These are phyloP conservation scores for Panagrolaimus sp. DNA, from an alignment of 1,140 invertebrate species.

Conservation along the genomic window DNA sequence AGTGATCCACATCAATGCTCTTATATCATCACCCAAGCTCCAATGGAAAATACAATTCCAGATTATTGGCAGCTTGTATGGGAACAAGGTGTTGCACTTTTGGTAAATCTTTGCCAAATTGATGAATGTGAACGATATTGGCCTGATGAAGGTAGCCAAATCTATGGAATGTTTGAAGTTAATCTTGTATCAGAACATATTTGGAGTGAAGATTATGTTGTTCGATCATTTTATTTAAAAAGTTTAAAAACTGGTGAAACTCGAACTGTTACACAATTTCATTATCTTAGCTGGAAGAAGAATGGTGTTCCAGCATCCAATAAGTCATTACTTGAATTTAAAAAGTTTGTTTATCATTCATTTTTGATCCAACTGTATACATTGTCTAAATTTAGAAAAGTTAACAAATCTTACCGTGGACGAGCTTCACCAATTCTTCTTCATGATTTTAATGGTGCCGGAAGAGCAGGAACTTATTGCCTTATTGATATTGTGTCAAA, in stretches of 20 bases:
- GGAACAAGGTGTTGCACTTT: constrained; percentile 86
- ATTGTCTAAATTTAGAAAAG: constrained; percentile 70
- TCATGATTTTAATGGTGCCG: constrained; percentile 77
- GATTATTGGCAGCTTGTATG: constrained; percentile 83
- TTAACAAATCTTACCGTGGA: constrained; percentile 97
- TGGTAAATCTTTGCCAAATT: constrained; percentile 86
- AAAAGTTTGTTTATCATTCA: too few relatives aligned
- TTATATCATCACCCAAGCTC: constrained; percentile 86
- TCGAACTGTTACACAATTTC: constrained; percentile 96
- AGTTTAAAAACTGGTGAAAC: constrained; percentile 92
- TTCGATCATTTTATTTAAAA: constrained; percentile 96
- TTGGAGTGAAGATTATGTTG: constrained; percentile 98
- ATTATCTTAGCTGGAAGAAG: constrained; percentile 94
- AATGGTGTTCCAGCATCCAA: constrained; percentile 80
- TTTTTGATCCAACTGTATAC: too few relatives aligned
- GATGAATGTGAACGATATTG: constrained; percentile 87
- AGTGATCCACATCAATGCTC: constrained; percentile 95
- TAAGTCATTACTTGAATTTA: constrained; percentile 90
- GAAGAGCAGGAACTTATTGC: constrained; percentile 90
- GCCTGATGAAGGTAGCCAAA: constrained; percentile 89
- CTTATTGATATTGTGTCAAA: constrained; percentile 96
- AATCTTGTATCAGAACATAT: constrained; percentile 98
- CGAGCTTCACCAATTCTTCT: constrained; percentile 95
- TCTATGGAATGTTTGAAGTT: constrained; percentile 96
- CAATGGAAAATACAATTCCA: constrained; percentile 73